A percentile compares a stretch with the other conserved stretches of the same genome.
phyloP scores from a whole-genome alignment of 2,797 vertebrate genomes.

The Meriones psammophilus region DNA sequence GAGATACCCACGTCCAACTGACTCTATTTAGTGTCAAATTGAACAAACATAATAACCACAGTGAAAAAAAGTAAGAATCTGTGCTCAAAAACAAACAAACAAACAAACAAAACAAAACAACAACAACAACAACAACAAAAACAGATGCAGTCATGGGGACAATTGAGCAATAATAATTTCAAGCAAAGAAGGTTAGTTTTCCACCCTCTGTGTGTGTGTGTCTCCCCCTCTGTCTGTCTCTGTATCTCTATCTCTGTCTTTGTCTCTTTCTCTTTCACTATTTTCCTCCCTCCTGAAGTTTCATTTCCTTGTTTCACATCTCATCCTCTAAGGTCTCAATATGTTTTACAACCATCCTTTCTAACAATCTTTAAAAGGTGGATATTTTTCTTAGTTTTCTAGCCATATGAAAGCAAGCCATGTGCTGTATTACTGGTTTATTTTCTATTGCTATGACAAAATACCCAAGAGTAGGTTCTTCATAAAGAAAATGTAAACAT shows the following conservation, averaged over 20 bases:
- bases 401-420: neutral
- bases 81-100: neutral
- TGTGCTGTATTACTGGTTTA: neutral
- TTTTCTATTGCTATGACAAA: neutral
- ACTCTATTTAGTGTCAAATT: neutral
- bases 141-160: neutral
- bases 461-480: neutral
- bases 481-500: neutral
- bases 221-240: too few species aligned
- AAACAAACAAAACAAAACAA: neutral
- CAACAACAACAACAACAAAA: neutral
- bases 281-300: neutral
- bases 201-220: neutral
- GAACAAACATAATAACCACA: neutral
- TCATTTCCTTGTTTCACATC: too few species aligned
- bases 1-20: neutral
- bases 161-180: neutral
- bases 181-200: neutral
- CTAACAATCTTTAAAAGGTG: neutral
- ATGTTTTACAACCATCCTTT: neutral
- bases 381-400: neutral
- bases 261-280: too few species aligned
- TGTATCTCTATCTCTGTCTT: neutral
- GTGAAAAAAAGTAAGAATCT: neutral
- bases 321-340: neutral